phyloP scores from a whole-genome alignment of 2,888 invertebrate species.

The Dasysyrphus tricinctus region DNA sequence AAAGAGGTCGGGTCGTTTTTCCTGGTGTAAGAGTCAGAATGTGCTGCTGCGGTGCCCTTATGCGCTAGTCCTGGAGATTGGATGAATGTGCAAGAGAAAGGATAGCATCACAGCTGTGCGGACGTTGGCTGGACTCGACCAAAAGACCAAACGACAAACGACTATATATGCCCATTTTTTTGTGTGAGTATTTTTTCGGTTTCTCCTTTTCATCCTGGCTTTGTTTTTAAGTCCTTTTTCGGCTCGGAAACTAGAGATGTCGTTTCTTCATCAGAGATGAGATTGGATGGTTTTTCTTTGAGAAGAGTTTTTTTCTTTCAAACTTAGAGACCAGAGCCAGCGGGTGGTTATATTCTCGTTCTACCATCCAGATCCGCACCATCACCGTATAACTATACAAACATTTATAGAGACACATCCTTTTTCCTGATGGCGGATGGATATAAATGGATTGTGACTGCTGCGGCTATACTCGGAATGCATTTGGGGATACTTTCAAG shows the following conservation, averaged over 20 bases:
- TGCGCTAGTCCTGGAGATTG: slow-evolving; percentile 63
- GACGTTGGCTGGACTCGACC: slow-evolving; percentile 41
- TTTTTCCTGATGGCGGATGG: slow-evolving; percentile 59
- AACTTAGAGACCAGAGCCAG: slow-evolving; percentile 8
- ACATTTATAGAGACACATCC: slow-evolving; percentile 37
- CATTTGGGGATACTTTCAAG: slow-evolving; percentile 51
- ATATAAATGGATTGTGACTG: slow-evolving; percentile 74
- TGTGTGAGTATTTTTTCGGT: slow-evolving; percentile 24
- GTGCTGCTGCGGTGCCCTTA: slow-evolving; percentile 60
- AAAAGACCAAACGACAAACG: slow-evolving; percentile 21
- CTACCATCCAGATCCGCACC: too few species aligned
- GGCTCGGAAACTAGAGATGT: slow-evolving; percentile 33
- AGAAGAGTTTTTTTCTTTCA: slow-evolving; percentile 48
- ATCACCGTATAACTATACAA: not conserved
- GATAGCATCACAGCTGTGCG: slow-evolving; percentile 51
- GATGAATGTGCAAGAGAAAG: slow-evolving; percentile 72
- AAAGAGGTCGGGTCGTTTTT: slow-evolving; percentile 78
- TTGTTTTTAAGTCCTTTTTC: slow-evolving; percentile 56
- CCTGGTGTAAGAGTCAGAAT: slow-evolving; percentile 62
- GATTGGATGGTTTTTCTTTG: slow-evolving; percentile 63
- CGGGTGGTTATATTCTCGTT: slow-evolving; percentile 21
- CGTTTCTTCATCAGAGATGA: slow-evolving; percentile 59
- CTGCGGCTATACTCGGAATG: slow-evolving; percentile 53
- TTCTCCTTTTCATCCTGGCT: slow-evolving; percentile 56
- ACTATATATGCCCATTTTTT: slow-evolving; percentile 34